Base-by-base conservation (phyloP, 2,113 vertebrate genomes). In the Chrysochloris asiatica region DNA sequence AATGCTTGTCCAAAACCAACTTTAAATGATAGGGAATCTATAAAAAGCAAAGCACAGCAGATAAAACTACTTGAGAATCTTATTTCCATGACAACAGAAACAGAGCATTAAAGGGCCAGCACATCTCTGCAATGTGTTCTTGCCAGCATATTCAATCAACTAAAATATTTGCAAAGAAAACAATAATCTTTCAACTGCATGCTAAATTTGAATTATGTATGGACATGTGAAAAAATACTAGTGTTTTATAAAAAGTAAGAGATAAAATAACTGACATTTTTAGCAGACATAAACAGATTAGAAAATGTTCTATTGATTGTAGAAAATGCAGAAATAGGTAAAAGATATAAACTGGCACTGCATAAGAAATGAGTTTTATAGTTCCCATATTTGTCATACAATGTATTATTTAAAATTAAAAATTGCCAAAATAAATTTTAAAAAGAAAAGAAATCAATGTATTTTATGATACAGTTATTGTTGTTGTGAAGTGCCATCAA, bases 61-160 rank as follows among this genome's bases (percentile, higher is more conserved):
- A 97, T 95, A 97, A 97, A 96, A 63, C 88, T 96, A 93, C 92
- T 93, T 96, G 85, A 97, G 97, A 96, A 91, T 89, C 75, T 90
- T 65, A 97, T 98, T 98, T 97, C 97, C 97, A 98, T 98, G 97
- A 97, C 98, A 98, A 98, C 97, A 94, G 96, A 95, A 97, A 93
- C 80, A 95, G 63, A 97, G 95, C 43, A 93, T 95, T 98, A 96
- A 97, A 97, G 92, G 92, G 95, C 83, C 86, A 96, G 91, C 86
- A 90, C 67, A 96, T 50, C 90, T 96, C 96, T 96, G 88, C 90
- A 96, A 10, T 91, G 90, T 2, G 4, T 89, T 28, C n/a, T 95
- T 95, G 88, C 72, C 33, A 8, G 95, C 63, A 87, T 4, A 88
- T 11, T 81, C 12, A 72, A 36, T 56, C 54, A 88, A n/a, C 21